Base-by-base conservation (phyloP, 2,888 invertebrate genomes). In the Cephalotes varians region DNA sequence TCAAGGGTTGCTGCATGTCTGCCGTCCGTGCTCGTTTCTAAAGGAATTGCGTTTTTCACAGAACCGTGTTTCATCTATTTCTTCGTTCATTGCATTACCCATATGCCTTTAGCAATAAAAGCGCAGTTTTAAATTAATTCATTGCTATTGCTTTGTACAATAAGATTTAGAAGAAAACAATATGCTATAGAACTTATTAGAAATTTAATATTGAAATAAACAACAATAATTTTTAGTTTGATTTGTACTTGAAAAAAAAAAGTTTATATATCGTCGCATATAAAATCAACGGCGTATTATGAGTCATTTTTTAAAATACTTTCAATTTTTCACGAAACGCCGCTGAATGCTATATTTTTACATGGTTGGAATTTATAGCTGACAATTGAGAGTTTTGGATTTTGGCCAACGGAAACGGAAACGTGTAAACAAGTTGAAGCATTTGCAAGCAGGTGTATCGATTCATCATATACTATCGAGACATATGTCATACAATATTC, bases 351-450 rank as follows among this genome's bases (percentile, higher is more conserved):
- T 71, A 54, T 47, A 56, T 79, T 58, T 69, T n/a, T 34, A 56
- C 12, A 34, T n/a, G 6, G 56, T 25, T 34, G 15, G 34, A 31
- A 79, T 79, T 71, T 79, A 71, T 79, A 71, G 56, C 44, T 71
- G 71, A 79, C 77, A 69, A 79, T 71, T 34, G 77, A 34, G 77
- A 77, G 34, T 71, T 56, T 58, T 58, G 69, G 77, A 79, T 79
- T 79, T 71, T 56, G 77, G 77, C 77, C 71, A 58, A 79, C 77
- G 77, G 44, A 77, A 77, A 44, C 77, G 77, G 69, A 77, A 77
- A 44, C 69, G 56, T 58, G 71, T 79, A 71, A 79, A 79, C 69
- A 79, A 79, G 56, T 47, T 79, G 71, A 44, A 79, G 44, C 77
- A 71, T 71, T 79, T 79, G 56, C 71, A 71, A 79, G 77, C 77